Percentiles rank a stretch among this genome's conserved stretches.
Evolutionary conservation across 2,113 vertebrate species (phyloP).

Genomic region (Oreochromis niloticus): DNA sequence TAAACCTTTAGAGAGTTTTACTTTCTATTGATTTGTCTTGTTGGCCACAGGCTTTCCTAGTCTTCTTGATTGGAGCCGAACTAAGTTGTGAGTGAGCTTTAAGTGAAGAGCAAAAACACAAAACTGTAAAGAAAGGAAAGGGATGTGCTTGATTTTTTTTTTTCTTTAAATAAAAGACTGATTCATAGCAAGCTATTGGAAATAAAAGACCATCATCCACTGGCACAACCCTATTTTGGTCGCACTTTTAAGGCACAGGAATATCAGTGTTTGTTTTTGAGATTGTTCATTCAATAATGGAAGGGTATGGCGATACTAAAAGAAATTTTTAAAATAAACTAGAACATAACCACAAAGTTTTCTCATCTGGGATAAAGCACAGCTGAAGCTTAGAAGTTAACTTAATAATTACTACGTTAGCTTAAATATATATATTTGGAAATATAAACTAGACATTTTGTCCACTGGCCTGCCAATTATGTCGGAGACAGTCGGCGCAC

Average conservation of each 20-base stretch:
- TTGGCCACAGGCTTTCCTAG: background rate
- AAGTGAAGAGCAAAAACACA: background rate
- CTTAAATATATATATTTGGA: background rate
- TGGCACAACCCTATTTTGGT: background rate
- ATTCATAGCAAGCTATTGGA: background rate
- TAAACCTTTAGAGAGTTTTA: background rate
- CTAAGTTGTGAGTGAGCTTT: background rate
- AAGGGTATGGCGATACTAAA: background rate
- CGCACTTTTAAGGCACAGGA: background rate
- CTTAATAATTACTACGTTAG: background rate
- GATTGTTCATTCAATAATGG: background rate
- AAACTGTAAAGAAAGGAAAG: background rate
- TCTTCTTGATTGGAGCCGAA: background rate
- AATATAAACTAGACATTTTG: background rate
- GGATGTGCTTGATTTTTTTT: background rate
- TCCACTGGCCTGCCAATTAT: background rate
- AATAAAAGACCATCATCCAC: background rate
- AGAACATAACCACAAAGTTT: background rate
- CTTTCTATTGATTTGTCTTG: background rate
- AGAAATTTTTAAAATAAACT: background rate
- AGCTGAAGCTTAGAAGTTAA: background rate
- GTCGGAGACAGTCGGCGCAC: background rate
- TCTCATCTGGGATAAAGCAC: background rate
- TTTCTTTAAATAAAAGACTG: background rate
- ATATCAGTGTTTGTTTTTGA: background rate